Conservation (phyloP, 2,113 vertebrate species). For the Cercocebus atys region DNA sequence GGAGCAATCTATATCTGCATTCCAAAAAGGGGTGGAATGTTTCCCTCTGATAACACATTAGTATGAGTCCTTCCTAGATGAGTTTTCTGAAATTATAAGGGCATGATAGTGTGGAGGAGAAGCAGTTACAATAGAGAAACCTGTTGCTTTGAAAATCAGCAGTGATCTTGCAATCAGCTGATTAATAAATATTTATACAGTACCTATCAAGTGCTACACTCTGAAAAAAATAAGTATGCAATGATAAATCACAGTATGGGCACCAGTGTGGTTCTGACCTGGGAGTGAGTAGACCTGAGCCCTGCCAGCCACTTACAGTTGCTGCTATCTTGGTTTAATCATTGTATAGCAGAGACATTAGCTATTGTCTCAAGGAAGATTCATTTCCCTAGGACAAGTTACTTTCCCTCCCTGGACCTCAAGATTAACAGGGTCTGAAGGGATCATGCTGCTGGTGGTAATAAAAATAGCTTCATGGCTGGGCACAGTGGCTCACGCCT, state of each 20-base stretch:
- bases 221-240: neutral
- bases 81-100: neutral
- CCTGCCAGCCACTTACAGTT: neutral
- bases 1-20: slow-evolving; percentile 16
- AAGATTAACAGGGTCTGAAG: neutral
- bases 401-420: neutral
- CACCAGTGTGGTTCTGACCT: neutral
- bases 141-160: slow-evolving; percentile 23
- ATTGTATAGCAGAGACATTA: neutral
- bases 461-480: neutral
- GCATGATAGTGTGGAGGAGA: neutral
- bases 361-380: neutral
- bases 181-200: neutral
- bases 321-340: neutral
- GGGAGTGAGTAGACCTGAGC: neutral
- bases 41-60: neutral
- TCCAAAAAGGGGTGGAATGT: neutral
- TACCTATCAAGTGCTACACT: neutral
- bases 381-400: neutral
- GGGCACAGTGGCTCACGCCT: too few relatives aligned
- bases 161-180: neutral
- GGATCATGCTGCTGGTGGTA: neutral
- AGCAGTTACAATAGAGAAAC: neutral
- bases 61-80: neutral
- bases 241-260: neutral